Conservation (phyloP, 2,797 vertebrate genomes). For the Myiothlypis chrysogaster region DNA sequence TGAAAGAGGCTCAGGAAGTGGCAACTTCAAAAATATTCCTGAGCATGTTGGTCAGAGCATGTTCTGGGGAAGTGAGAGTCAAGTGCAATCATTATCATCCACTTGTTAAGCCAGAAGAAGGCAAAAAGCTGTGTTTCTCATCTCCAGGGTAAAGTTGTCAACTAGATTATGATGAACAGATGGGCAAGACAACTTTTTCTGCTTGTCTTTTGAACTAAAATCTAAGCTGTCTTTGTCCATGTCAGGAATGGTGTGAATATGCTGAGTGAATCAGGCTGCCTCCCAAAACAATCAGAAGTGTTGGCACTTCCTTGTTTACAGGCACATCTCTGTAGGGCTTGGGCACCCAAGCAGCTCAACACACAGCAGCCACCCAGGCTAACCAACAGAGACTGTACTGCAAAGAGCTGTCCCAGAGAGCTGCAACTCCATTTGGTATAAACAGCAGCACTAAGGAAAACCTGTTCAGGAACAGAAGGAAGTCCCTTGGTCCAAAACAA, state of each 20-base stretch:
- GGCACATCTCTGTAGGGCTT: neutral
- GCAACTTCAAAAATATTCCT: neutral
- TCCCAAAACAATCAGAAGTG: neutral
- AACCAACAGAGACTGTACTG: neutral
- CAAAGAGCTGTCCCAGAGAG: neutral
- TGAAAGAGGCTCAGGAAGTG: neutral
- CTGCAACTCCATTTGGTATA: neutral
- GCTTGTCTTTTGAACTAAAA: neutral
- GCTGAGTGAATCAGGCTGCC: neutral
- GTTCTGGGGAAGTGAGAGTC: neutral
- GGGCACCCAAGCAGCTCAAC: neutral
- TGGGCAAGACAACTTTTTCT: neutral
- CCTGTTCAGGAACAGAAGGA: neutral
- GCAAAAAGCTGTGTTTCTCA: slow-evolving; percentile 23
- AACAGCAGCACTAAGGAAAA: neutral
- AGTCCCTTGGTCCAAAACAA: neutral
- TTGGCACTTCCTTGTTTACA: neutral
- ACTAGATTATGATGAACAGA: slow-evolving; percentile 3
- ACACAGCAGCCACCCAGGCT: neutral
- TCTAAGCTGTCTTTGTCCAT: neutral
- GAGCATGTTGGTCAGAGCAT: neutral
- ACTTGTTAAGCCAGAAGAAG: neutral
- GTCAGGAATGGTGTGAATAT: neutral
- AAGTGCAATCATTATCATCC: neutral
- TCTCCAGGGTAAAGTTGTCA: neutral